Percentiles rank a stretch among this genome's conserved stretches.
Evolutionary conservation across 2,113 vertebrate genomes (phyloP).

Genomic region (Dicaeum eximium): DNA sequence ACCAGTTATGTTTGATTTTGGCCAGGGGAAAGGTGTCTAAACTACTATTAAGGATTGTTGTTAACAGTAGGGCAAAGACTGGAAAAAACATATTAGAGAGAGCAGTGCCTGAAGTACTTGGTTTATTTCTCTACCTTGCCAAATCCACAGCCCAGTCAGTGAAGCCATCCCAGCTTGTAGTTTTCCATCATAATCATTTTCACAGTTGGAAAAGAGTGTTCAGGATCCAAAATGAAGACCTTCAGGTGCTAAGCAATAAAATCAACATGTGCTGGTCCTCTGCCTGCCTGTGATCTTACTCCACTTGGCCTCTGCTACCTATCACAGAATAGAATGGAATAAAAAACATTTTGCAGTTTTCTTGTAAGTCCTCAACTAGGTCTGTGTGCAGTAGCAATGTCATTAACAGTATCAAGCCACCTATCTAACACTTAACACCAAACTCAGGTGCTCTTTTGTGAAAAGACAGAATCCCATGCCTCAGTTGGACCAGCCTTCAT

Average conservation of each 20-base stretch:
- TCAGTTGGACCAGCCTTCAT: neutral
- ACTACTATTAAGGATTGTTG: neutral
- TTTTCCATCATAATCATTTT: neutral
- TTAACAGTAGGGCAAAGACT: neutral
- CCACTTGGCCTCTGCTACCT: neutral
- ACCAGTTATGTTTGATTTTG: neutral
- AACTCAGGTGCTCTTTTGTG: neutral
- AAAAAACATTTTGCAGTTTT: neutral
- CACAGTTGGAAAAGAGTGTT: neutral
- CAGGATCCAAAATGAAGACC: neutral
- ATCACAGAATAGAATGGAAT: neutral
- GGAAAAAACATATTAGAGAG: neutral
- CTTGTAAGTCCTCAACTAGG: neutral
- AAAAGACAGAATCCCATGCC: neutral
- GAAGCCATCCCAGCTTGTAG: neutral
- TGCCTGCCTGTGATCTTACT: neutral
- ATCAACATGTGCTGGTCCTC: neutral
- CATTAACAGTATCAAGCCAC: neutral
- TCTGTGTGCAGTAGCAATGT: neutral
- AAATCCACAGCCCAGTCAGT: neutral
- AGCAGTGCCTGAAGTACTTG: neutral
- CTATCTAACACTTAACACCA: neutral
- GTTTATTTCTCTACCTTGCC: neutral
- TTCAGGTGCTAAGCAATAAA: neutral
- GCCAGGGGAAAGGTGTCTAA: neutral